These are phyloP conservation scores for Sepiola atlantica DNA, from an alignment of 2,888 invertebrate genomes.

Conservation along the genomic window DNA sequence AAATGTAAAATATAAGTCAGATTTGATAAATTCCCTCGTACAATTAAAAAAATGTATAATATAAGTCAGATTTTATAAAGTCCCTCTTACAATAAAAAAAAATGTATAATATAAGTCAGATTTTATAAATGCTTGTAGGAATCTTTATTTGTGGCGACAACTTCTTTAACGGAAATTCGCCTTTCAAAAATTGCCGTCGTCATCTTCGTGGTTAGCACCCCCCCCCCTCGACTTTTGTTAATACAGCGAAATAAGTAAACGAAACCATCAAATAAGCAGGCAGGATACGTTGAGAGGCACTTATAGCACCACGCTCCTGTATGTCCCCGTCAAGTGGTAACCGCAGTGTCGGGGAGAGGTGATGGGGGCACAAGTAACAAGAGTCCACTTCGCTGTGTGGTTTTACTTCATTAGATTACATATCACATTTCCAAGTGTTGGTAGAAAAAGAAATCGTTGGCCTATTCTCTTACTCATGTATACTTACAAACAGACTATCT, in stretches of 20 bases:
- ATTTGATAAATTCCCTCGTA: no score
- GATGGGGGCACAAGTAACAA: not conserved
- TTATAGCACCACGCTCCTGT: conserved; percentile 2
- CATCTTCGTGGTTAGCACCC: no score
- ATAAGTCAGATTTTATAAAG: no score
- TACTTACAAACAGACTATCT: not conserved
- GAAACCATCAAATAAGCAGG: not conserved
- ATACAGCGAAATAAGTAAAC: not conserved
- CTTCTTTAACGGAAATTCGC: no score
- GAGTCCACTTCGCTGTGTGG: not conserved
- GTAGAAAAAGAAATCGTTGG: not conserved
- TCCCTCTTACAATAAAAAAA: no score
- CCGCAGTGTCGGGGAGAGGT: not conserved
- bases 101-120: no score
- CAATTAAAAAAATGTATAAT: no score
- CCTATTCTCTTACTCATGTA: not conserved
- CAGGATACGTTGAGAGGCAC: not conserved
- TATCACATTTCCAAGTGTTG: not conserved
- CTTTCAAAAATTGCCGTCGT: no score
- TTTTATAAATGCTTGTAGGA: no score
- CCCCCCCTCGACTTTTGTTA: not conserved
- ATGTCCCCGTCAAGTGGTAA: not conserved
- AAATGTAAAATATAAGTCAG: no score
- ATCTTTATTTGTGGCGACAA: no score
- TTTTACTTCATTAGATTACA: not conserved